Evolutionary conservation across 2,113 vertebrate species (phyloP).

Genomic region (Zosterops pallidus): DNA sequence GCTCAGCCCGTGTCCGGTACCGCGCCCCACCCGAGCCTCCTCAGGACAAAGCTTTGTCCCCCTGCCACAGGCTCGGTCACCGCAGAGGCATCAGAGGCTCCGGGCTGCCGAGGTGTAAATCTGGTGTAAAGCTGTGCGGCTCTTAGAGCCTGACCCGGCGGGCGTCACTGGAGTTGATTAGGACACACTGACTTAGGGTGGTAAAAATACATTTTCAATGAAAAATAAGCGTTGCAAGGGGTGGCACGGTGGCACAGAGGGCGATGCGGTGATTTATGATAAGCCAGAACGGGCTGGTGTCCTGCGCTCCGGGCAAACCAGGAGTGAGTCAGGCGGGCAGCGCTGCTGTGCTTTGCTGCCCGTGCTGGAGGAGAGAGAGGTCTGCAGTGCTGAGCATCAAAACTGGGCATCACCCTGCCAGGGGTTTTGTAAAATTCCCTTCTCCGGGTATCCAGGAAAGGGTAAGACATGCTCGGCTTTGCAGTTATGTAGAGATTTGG

Average conservation of each 20-base stretch:
- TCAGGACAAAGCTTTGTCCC: neutral
- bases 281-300: neutral
- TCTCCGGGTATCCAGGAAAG: neutral
- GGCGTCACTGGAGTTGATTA: neutral
- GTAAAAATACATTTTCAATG: neutral
- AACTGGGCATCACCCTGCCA: fast-evolving
- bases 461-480: fast-evolving
- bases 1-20: no score
- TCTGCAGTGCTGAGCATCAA: neutral
- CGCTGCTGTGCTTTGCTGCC: neutral
- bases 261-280: neutral
- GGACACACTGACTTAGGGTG: neutral
- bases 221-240: neutral
- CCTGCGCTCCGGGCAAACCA: fast-evolving
- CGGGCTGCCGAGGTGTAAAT: neutral
- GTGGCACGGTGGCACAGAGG: neutral
- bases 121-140: neutral
- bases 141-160: neutral
- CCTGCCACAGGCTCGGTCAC: neutral
- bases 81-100: neutral
- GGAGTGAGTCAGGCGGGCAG: neutral
- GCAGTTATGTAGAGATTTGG: fast-evolving
- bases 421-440: neutral
- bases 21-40: fast-evolving
- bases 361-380: no score